These are phyloP conservation scores for Cenopis cana DNA, from an alignment of 2,888 invertebrate species.

Conservation along the genomic window DNA sequence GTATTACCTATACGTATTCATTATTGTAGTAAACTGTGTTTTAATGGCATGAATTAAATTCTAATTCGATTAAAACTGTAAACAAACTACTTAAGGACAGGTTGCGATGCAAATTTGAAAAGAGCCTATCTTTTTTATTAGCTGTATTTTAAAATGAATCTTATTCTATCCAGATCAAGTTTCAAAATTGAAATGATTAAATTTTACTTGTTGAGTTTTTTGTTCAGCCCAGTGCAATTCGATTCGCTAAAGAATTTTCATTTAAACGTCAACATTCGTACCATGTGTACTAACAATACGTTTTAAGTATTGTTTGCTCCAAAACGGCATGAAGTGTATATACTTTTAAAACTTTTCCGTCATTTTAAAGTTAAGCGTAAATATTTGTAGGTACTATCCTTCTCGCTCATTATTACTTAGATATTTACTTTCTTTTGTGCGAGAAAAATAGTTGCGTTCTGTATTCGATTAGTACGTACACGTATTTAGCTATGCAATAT, in stretches of 20 bases:
- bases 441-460: neutral
- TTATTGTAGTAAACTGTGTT: neutral
- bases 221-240: neutral
- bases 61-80: neutral
- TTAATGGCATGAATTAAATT: slow-evolving; percentile 11
- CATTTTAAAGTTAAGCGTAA: neutral
- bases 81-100: neutral
- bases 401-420: slow-evolving; percentile 3
- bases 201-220: neutral
- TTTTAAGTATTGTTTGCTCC: neutral
- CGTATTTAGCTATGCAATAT: slow-evolving; percentile 9
- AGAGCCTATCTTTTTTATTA: neutral
- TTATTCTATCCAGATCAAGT: neutral
- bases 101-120: neutral
- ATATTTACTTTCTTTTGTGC: neutral
- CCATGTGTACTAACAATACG: slow-evolving; percentile 4
- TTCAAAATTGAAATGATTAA: neutral
- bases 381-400: neutral
- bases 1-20: neutral
- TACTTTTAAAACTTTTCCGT: neutral
- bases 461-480: neutral
- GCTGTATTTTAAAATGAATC: neutral
- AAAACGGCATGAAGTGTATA: neutral
- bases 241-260: slow-evolving; percentile 19
- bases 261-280: slow-evolving; percentile 1